A percentile compares a stretch with the other conserved stretches of the same genome.
Conservation (phyloP, 2,113 vertebrate species). For the Antennarius striatus region DNA sequence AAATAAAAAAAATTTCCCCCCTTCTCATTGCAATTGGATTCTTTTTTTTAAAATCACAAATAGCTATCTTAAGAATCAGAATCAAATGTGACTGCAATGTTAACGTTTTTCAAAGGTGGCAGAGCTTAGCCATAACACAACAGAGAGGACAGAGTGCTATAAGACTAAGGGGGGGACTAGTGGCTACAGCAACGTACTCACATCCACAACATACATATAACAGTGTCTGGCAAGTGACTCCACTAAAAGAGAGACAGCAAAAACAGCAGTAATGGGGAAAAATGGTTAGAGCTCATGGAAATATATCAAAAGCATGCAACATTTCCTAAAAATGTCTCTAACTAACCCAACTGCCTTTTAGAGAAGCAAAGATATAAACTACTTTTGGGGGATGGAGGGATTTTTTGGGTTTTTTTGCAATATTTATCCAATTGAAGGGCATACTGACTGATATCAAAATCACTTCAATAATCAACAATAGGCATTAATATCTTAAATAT, state of each 20-base stretch:
- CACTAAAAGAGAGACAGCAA: constrained; percentile 94
- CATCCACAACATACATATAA: constrained; percentile 98
- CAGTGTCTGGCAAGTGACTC: constrained; percentile 96
- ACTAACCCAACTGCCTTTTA: constrained; percentile 45
- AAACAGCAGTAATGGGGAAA: constrained; percentile 88
- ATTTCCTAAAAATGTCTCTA: constrained; percentile 47
- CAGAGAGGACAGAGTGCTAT: constrained; percentile 92
- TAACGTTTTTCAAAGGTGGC: constrained; percentile 91
- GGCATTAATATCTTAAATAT: constrained; percentile 19
- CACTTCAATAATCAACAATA: constrained; percentile 29
- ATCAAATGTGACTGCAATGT: constrained; percentile 77
- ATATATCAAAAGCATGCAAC: constrained; percentile 84
- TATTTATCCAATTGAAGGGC: constrained; percentile 42
- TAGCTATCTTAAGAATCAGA: constrained; percentile 69
- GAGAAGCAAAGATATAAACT: not conserved
- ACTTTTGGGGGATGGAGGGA: constrained; percentile 12
- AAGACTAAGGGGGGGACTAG: constrained; percentile 83
- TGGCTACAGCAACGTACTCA: constrained; percentile 94
- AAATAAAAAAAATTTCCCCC: constrained; percentile 2
- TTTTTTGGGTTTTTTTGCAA: constrained; percentile 18
- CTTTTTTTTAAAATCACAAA: constrained; percentile 78
- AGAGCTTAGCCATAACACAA: constrained; percentile 91
- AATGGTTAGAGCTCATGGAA: constrained; percentile 87
- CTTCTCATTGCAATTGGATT: constrained; percentile 67
- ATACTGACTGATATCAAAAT: constrained; percentile 12